Conservation (phyloP, 1,140 invertebrate species). For the Mactra quadrangularis region DNA sequence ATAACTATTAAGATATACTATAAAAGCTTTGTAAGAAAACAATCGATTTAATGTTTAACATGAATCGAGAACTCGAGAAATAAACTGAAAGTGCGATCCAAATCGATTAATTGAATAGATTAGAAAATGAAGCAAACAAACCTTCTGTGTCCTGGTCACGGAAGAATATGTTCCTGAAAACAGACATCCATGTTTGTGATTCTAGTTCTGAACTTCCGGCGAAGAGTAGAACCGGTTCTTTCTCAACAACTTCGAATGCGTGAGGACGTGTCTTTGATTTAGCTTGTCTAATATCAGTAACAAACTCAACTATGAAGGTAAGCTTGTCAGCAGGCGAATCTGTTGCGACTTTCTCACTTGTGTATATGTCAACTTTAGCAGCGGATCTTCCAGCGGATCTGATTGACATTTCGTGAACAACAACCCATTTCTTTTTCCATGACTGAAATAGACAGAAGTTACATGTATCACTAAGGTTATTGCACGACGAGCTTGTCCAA, state of each 20-base stretch:
- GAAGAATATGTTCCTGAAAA: conserved; percentile 68
- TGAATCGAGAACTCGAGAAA: too few species aligned
- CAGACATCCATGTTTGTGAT: conserved; percentile 66
- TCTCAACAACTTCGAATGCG: conserved; percentile 73
- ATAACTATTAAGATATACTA: too few species aligned
- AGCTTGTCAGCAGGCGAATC: conserved; percentile 53
- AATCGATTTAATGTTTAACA: too few species aligned
- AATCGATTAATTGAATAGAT: too few species aligned
- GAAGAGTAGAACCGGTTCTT: conserved; percentile 66
- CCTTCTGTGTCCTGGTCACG: conserved; percentile 55
- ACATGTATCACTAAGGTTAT: background rate
- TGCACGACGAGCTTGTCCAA: too few species aligned
- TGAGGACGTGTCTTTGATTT: conserved; percentile 69
- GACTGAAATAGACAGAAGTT: conserved; percentile 58
- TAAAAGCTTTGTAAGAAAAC: too few species aligned
- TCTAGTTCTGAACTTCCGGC: conserved; percentile 65
- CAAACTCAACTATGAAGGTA: conserved; percentile 71
- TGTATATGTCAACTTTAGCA: conserved; percentile 69
- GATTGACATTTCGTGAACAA: conserved; percentile 72
- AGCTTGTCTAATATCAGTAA: conserved; percentile 64
- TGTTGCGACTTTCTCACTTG: conserved; percentile 57
- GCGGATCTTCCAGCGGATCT: conserved; percentile 60
- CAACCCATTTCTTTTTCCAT: conserved; percentile 74
- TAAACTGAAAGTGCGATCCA: too few species aligned
- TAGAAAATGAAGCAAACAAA: conserved; percentile 9